Evolutionary conservation across 2,113 vertebrate genomes (phyloP), one percentile per base, ranked within the genome.

Genomic region (Chaetodon trifascialis): DNA sequence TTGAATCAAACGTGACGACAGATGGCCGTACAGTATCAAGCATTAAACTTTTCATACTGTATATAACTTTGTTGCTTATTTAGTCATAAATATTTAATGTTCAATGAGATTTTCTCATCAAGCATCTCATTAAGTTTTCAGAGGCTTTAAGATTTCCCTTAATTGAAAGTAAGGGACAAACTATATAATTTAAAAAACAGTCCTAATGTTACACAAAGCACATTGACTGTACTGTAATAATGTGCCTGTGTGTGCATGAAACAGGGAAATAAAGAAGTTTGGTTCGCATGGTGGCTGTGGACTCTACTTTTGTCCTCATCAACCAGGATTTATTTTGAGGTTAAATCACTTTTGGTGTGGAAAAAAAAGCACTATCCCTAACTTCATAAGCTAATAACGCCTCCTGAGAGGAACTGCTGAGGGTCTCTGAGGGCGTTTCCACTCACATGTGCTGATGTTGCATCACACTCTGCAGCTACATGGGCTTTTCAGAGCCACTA

Each of bases 401-500:
- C 30, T n/a, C 7, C 4, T 4, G 3, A 5, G 23, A 15, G 30
- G 30, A 30, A 30, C 40, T 4, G 9, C 40, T 42, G 40, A 42
- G 40, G 40, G 40, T 73, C 30, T 30, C 82, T 71, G 58, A 34
- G 52, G 55, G n/a, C 23, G 1, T 14, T 17, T 71, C 64, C 59
- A 23, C 10, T 79, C 64, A 82, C 63, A 85, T 84, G 42, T 74
- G 63, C 44, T 55, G 70, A 82, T 73, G 38, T 60, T 80, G 70
- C 68, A 75, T 64, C 82, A 58, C 60, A 3, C 21, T 21, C 47
- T 1, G 34, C 55, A 69, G 58, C 38, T 47, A 14, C n/a, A 56
- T 5, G 0, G 49, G 46, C 34, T 58, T 55, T 81, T 21, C n/a
- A 70, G 54, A 55, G 14, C 42, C 64, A 30, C 52, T 64, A 38